A percentile compares a stretch with the other conserved stretches of the same genome.
phyloP scores from a whole-genome alignment of 2,888 invertebrate species.

The Cantharis nigra region DNA sequence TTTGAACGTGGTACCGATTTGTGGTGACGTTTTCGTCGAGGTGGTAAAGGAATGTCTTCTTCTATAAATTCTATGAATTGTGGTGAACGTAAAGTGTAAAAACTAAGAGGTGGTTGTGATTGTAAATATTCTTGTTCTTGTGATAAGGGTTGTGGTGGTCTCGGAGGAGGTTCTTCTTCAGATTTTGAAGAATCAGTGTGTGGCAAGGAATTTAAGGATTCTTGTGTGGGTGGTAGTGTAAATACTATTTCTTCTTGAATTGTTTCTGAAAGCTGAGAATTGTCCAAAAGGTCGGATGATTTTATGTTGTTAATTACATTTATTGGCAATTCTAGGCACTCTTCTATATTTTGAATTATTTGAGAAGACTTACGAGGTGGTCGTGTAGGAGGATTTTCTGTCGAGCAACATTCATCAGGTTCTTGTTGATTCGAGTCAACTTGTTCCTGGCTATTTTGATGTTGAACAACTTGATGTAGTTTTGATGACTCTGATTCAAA shows the following conservation, averaged over 20 bases:
- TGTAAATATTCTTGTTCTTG: slow-evolving; percentile 42
- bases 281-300: neutral
- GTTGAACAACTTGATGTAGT: neutral
- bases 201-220: slow-evolving; percentile 3
- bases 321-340: neutral
- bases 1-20: slow-evolving; percentile 40
- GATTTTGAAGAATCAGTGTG: slow-evolving; percentile 30
- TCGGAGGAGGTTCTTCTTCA: slow-evolving; percentile 50
- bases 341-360: slow-evolving; percentile 6
- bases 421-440: neutral
- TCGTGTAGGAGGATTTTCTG: slow-evolving; percentile 5
- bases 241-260: neutral
- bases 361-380: slow-evolving; percentile 20
- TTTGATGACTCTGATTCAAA: neutral
- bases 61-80: slow-evolving; percentile 46
- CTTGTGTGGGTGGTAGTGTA: slow-evolving; percentile 10
- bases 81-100: slow-evolving; percentile 51
- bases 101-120: slow-evolving; percentile 54
- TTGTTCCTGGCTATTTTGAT: neutral
- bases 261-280: neutral
- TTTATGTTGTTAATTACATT: neutral
- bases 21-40: slow-evolving; percentile 57
- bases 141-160: slow-evolving; percentile 52
- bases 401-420: neutral
- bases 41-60: slow-evolving; percentile 54